phyloP scores from a whole-genome alignment of 1,140 invertebrate species.

The Drosophila bocki region DNA sequence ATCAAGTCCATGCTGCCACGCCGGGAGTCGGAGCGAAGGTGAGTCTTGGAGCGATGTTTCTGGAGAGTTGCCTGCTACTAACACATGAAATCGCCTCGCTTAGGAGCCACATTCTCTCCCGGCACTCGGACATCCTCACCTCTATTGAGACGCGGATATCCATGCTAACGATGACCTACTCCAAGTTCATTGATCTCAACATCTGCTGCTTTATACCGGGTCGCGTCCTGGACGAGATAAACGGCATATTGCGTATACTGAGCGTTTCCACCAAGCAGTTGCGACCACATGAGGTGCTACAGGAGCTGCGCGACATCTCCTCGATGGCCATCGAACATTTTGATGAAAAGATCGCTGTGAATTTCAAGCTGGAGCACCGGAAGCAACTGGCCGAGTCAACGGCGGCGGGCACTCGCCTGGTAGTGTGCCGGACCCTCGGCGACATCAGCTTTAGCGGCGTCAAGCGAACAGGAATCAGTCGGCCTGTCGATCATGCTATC shows the following conservation, averaged over 20 bases:
- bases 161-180: conserved; percentile 96
- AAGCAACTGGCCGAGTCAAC: conserved; percentile 56
- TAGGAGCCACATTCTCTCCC: conserved; percentile 91
- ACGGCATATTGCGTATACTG: conserved; percentile 89
- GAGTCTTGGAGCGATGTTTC: conserved; percentile 32
- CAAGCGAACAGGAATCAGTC: conserved; percentile 26
- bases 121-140: conserved; percentile 95
- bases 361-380: conserved; percentile 58
- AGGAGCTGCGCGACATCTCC: conserved; percentile 95
- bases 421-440: conserved; percentile 62
- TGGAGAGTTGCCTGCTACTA: not conserved
- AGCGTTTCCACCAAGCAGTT: conserved; percentile 89
- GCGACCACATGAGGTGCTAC: conserved; percentile 93
- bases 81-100: too few species aligned
- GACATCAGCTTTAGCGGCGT: conserved; percentile 73
- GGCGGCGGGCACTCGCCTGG: conserved; percentile 38
- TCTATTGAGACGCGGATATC: conserved; percentile 96
- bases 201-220: conserved; percentile 97
- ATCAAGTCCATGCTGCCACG: conserved; percentile 94
- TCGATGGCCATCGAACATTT: conserved; percentile 99
- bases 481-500: conserved; percentile 32
- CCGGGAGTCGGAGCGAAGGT: conserved; percentile 94
- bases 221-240: conserved; percentile 96
- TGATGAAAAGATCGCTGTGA: conserved; percentile 92
- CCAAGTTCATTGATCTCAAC: conserved; percentile 87